Base-by-base conservation (phyloP, 92 coral and sea anemone genomes). In the Palythoa grandiflora region DNA sequence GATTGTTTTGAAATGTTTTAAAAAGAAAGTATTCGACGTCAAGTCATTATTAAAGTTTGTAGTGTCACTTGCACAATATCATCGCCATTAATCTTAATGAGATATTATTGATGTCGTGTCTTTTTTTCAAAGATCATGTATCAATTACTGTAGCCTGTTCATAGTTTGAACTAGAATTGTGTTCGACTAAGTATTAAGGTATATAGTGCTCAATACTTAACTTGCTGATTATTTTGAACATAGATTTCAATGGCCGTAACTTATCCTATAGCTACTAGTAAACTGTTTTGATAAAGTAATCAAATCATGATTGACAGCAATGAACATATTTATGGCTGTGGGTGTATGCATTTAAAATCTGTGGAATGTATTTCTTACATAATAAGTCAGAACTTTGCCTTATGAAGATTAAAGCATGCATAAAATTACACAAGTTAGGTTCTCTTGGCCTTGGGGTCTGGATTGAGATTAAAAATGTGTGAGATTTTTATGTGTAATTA, bases 11-110 rank as follows among this genome's bases (percentile, higher is more conserved):
- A 63, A 5, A 15, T 44, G 44, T 77, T 53, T 77, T 77, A 16
- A 77, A 37, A 53, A 9, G 3, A 50, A 77, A 50, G 40, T 55
- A 20, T 36, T 77, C 36, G 36, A 77, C 63, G 70, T 21, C 39
- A 44, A 40, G 14, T 44, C 74, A 19, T 65, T 35, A 19, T 65
- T 35, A 35, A 36, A 9, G 73, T 66, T 4, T 38, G 10, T 28
- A 38, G 16, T 80, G 57, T 20, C 48, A 38, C 61, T 63, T 5
- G 44, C 85, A 66, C 86, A 81, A 81, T 81, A 81, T 81, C 86
- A 66, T 37, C 20, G 61, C 47, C 47, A 47, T 40, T 63, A 11
- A 80, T 80, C 85, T 80, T 40, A 80, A 80, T 65, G 85, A 38
- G 9, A 80, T 80, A 40, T 80, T 38, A 5, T n/a, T 20, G 75